Conservation (phyloP, 2,113 vertebrate genomes). For the Marmota monax region DNA sequence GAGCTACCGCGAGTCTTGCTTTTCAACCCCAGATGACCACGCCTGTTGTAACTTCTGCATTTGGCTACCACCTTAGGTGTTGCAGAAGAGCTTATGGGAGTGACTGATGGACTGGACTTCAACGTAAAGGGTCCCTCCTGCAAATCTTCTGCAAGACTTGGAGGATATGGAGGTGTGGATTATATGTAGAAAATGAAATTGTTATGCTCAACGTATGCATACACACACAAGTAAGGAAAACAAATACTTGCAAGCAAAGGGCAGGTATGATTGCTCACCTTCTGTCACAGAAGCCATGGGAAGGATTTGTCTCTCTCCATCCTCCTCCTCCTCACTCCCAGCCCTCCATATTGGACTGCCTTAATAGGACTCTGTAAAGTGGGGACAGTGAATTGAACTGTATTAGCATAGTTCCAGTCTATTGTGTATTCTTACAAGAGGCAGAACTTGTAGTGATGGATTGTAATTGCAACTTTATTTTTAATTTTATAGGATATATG, state of each 20-base stretch:
- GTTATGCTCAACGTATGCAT: accelerated
- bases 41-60: accelerated
- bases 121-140: not conserved
- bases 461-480: not conserved
- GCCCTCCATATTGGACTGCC: accelerated
- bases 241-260: not conserved
- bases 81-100: not conserved
- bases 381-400: not conserved
- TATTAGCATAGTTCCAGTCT: not conserved
- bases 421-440: not conserved
- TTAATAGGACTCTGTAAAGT: not conserved
- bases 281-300: not conserved
- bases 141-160: not conserved
- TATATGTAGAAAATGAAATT: not conserved
- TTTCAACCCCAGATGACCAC: accelerated
- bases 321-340: not conserved
- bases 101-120: not conserved
- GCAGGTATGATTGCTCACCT: accelerated
- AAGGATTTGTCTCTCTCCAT: too few species aligned
- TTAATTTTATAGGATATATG: not conserved
- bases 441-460: not conserved
- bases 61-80: not conserved
- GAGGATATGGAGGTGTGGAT: not conserved
- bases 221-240: not conserved
- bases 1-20: not conserved